Percentiles rank a stretch among this genome's conserved stretches.
Evolutionary conservation across 2,888 invertebrate species (phyloP).

Genomic region (Melieria omissa): DNA sequence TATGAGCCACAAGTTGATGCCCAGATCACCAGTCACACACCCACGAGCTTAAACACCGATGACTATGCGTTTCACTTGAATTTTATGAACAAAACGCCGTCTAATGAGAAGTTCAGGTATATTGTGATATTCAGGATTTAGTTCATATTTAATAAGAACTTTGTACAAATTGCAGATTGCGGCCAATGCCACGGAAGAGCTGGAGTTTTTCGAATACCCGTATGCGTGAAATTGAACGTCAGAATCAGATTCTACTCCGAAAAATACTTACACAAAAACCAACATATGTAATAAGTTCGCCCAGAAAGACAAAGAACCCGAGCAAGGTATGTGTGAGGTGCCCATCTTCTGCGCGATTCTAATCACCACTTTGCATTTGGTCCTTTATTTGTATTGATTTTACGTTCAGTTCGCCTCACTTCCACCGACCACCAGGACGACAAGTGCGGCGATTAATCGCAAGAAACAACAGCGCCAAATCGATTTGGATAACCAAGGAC

Average conservation of each 20-base stretch:
- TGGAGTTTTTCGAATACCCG: slow-evolving; percentile 71
- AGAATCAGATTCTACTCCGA: slow-evolving; percentile 71
- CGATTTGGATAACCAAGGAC: slow-evolving; percentile 71
- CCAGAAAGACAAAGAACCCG: slow-evolving; percentile 33
- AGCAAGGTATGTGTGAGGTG: slow-evolving; percentile 25
- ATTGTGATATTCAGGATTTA: neutral
- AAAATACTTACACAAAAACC: slow-evolving; percentile 70
- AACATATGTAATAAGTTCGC: slow-evolving; percentile 44
- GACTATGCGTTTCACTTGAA: slow-evolving; percentile 55
- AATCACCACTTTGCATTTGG: neutral
- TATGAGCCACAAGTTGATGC: slow-evolving; percentile 44
- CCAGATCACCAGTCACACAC: slow-evolving; percentile 51
- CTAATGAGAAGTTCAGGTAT: slow-evolving; percentile 46
- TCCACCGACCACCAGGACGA: slow-evolving; percentile 44
- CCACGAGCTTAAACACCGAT: slow-evolving; percentile 54
- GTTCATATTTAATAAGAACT: neutral
- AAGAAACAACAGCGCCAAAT: slow-evolving; percentile 71
- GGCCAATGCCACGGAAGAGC: slow-evolving; percentile 52
- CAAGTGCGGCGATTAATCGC: slow-evolving; percentile 63
- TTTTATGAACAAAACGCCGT: slow-evolving; percentile 43
- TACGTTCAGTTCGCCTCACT: slow-evolving; percentile 29
- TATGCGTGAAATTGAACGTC: slow-evolving; percentile 72
- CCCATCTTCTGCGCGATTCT: neutral
- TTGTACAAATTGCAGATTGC: slow-evolving; percentile 6
- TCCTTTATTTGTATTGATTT: neutral